phyloP scores from a whole-genome alignment of 2,888 invertebrate genomes.

The Clanis bilineata region DNA sequence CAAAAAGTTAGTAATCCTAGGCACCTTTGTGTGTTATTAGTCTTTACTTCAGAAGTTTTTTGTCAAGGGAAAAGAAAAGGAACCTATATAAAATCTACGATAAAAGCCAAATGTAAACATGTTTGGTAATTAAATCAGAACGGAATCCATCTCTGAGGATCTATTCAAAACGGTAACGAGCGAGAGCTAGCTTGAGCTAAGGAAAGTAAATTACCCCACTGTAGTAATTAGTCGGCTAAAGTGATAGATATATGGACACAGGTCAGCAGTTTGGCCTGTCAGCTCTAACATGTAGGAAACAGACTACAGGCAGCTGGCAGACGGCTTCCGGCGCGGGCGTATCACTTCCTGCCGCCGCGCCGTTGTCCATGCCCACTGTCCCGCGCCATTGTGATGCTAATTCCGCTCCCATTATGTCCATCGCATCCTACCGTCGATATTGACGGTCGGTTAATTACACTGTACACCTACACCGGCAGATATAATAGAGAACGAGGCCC shows the following conservation, averaged over 20 bases:
- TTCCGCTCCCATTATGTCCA: constrained; percentile 55
- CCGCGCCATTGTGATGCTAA: constrained; percentile 53
- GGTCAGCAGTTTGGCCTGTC: background rate
- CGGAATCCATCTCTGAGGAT: background rate
- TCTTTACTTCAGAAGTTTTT: too few relatives aligned
- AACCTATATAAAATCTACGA: too few relatives aligned
- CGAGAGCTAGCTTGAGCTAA: background rate
- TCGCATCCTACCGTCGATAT: constrained; percentile 34
- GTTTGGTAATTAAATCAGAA: background rate
- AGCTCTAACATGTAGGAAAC: constrained; percentile 14
- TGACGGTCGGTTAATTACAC: constrained; percentile 33
- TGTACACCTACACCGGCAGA: constrained; percentile 24
- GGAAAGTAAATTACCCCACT: background rate
- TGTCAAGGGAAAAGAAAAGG: too few relatives aligned
- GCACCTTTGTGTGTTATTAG: background rate
- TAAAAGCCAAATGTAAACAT: background rate
- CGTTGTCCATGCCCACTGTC: constrained; percentile 21
- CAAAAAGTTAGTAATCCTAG: too few relatives aligned
- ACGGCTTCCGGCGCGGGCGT: constrained; percentile 15
- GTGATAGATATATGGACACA: background rate
- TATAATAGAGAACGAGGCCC: background rate
- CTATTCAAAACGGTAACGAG: background rate
- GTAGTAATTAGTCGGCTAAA: background rate
- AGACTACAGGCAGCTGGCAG: constrained; percentile 11
- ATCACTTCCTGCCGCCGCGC: constrained; percentile 34